These are phyloP conservation scores for Pterocles orientalis DNA, from an alignment of 2,113 vertebrate genomes.

Conservation along the genomic window DNA sequence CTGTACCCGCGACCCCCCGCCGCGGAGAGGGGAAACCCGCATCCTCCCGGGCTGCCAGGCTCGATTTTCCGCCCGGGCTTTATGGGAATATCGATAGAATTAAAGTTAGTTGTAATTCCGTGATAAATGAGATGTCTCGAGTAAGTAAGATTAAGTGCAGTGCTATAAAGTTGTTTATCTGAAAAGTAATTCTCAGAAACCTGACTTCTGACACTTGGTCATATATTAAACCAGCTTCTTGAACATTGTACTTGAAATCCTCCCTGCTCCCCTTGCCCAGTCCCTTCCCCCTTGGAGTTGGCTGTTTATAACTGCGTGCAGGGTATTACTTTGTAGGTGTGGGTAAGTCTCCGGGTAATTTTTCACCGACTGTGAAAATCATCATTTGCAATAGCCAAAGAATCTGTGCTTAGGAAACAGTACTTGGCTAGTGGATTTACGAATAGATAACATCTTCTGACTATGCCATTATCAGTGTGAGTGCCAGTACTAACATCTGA, in stretches of 20 bases:
- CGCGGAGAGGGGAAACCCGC: neutral
- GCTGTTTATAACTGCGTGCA: conserved; percentile 59
- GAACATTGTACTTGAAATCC: conserved; percentile 82
- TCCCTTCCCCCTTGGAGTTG: neutral
- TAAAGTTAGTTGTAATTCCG: conserved; percentile 81
- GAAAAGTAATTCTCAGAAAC: conserved; percentile 80
- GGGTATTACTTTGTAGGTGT: conserved; percentile 30
- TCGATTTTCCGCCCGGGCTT: conserved; percentile 63
- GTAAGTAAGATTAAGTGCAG: conserved; percentile 81
- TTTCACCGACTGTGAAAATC: conserved; percentile 37
- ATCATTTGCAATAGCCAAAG: conserved; percentile 28
- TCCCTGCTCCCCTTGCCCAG: neutral
- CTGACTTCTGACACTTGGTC: conserved; percentile 83
- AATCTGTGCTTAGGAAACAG: conserved; percentile 33
- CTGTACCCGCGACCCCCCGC: neutral
- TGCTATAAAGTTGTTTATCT: conserved; percentile 93
- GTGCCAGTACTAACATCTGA: conserved; percentile 29
- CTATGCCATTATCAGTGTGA: conserved; percentile 9
- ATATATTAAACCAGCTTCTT: conserved; percentile 85
- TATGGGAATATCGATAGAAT: conserved; percentile 77
- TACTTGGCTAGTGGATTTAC: neutral
- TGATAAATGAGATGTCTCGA: conserved; percentile 84
- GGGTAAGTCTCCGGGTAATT: neutral
- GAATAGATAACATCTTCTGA: conserved; percentile 40
- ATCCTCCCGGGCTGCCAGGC: conserved; percentile 30